Base-by-base conservation (phyloP, 2,113 vertebrate species). In the Sardina pilchardus region DNA sequence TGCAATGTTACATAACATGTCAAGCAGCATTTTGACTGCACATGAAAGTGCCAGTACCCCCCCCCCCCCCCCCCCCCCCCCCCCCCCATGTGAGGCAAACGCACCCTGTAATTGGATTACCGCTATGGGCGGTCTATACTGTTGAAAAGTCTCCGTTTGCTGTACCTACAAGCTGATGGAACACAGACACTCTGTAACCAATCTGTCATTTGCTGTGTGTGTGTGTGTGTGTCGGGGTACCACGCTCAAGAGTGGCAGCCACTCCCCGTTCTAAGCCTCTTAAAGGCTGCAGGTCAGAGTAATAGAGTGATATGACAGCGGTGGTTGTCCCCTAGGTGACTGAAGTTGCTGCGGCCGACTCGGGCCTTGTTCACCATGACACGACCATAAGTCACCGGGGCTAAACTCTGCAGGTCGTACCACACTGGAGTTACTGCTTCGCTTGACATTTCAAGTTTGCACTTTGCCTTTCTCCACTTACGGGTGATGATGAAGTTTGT, bases 81-180 rank as follows among this genome's bases (percentile, higher is more conserved):
- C 16, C 30, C 71, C 71, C 71, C 71, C 71, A 4, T 3, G 34
- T 78, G 30, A 78, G 71, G 30, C 71, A 36, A 78, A 39, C 34
- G 30, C 71, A 78, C 71, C 71, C 71, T 36, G 26, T 78, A 78
- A 78, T 78, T 78, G 71, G 71, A 78, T 78, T 78, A 78, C 71
- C 30, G 12, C 71, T 78, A 36, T 36, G 71, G 71, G 71, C 71
- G 71, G 34, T 78, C 71, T 78, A 50, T 50, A 78, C 71, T 78
- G 71, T 78, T 34, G 71, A 78, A 78, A 78, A 78, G 71, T 78
- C 71, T 39, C 71, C 71, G 10, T 78, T 78, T 78, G 30, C 71
- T 16, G 71, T 78, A 34, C 71, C 71, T 34, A 30, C 71, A 34
- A 34, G 30, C 34, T 78, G 71, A 78, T 78, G 71, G 30, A 78